A percentile compares a stretch with the other conserved stretches of the same genome.
These are phyloP conservation scores for Pseudococcus viburni DNA, from an alignment of 2,888 invertebrate genomes.

Conservation along the genomic window DNA sequence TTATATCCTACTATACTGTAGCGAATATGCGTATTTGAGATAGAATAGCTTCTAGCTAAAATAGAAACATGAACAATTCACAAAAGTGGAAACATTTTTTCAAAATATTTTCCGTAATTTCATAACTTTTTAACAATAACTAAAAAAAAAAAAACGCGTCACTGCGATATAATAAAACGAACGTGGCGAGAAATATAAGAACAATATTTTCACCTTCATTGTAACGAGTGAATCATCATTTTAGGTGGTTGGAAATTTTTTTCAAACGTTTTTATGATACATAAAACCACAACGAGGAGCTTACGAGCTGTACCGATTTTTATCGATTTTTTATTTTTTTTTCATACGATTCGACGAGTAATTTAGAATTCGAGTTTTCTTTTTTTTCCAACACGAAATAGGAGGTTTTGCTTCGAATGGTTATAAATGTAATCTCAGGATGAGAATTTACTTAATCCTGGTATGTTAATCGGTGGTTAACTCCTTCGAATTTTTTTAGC, in stretches of 20 bases:
- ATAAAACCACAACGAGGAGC: neutral
- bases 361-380: neutral
- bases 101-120: constrained; percentile 7
- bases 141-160: neutral
- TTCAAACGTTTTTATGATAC: neutral
- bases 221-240: neutral
- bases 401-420: neutral
- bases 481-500: no score
- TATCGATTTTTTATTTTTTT: neutral
- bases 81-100: constrained; percentile 7
- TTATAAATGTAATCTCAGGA: neutral
- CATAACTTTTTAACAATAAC: constrained; percentile 11
- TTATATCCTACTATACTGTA: neutral
- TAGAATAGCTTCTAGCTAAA: neutral
- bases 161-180: constrained; percentile 1
- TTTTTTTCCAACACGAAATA: neutral
- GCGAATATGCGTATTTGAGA: constrained; percentile 1
- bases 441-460: neutral
- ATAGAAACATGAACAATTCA: neutral
- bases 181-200: constrained; percentile 8
- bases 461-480: neutral
- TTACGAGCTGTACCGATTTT: neutral
- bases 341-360: neutral
- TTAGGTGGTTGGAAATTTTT: neutral
- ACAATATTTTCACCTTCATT: constrained; percentile 21